These are phyloP conservation scores for Pelobates fuscus DNA, from an alignment of 2,113 vertebrate species.

Conservation along the genomic window DNA sequence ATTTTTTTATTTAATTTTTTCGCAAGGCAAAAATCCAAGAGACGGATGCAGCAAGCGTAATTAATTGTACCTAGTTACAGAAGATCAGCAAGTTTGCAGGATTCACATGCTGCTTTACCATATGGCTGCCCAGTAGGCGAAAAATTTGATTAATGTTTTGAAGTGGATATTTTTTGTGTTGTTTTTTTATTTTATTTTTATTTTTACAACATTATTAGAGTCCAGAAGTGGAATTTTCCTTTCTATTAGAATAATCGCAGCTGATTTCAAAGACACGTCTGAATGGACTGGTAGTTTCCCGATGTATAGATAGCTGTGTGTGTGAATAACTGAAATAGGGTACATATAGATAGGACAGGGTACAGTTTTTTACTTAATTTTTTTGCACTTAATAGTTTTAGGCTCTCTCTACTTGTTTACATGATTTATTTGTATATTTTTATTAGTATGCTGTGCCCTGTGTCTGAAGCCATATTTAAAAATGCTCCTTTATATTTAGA, in stretches of 20 bases:
- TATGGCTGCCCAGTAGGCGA: constrained; percentile 99
- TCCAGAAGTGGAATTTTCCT: constrained; percentile 79
- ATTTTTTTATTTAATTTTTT: not conserved
- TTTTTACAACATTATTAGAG: constrained; percentile 85
- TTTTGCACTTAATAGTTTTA: too few species aligned
- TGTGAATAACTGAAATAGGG: too few species aligned
- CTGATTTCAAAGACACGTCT: constrained; percentile 57
- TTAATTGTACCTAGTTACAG: constrained; percentile 99
- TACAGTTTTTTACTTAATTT: too few species aligned
- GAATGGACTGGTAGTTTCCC: constrained; percentile 25
- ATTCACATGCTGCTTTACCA: constrained; percentile 98
- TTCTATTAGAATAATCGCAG: constrained; percentile 67
- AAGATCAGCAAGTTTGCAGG: constrained; percentile 99
- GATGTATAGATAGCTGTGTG: constrained; percentile 8
- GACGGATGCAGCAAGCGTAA: constrained; percentile 99
- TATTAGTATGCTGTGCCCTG: too few species aligned
- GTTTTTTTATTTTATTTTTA: too few species aligned
- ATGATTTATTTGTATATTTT: too few species aligned
- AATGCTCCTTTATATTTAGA: too few species aligned
- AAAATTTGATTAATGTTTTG: constrained; percentile 99
- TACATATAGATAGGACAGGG: too few species aligned
- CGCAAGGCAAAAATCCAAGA: constrained; percentile 87
- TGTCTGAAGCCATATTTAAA: too few species aligned
- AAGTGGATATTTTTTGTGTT: constrained; percentile 80
- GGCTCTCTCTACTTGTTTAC: too few species aligned